These are phyloP conservation scores for Siniperca obscura DNA, from an alignment of 2,797 vertebrate species.

Conservation along the genomic window DNA sequence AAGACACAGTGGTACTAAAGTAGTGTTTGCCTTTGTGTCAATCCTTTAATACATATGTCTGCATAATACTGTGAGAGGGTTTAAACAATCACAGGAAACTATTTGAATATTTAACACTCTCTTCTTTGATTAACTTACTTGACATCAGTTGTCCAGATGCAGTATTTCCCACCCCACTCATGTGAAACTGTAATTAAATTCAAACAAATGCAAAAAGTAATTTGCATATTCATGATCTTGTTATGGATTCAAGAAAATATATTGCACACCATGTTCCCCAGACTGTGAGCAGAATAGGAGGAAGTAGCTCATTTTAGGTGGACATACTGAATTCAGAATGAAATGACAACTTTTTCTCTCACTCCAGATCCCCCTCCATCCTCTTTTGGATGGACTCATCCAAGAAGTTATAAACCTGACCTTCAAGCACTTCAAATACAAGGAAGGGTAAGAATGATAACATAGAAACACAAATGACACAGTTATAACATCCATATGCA, in stretches of 20 bases:
- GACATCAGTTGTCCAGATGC: conserved; percentile 4
- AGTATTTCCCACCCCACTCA: neutral
- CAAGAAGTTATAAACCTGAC: conserved; percentile 97
- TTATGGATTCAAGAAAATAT: neutral
- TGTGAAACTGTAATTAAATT: conserved; percentile 7
- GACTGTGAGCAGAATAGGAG: neutral
- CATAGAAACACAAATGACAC: conserved; percentile 8
- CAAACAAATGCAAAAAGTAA: neutral
- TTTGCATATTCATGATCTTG: neutral
- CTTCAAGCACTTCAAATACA: conserved; percentile 99
- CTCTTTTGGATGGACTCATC: conserved; percentile 96
- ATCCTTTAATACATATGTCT: neutral
- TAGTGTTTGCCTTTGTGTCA: neutral
- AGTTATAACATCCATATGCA: neutral
- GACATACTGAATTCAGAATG: neutral
- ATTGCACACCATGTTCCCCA: too few relatives aligned
- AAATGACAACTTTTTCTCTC: conserved; percentile 34
- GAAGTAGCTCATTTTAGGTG: neutral
- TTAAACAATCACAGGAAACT: neutral
- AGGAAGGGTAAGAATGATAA: conserved; percentile 91
- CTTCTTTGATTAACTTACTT: neutral
- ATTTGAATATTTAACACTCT: neutral
- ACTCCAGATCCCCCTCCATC: conserved; percentile 97
- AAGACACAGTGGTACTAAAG: neutral
- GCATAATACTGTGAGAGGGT: neutral